Percentiles rank a stretch among this genome's conserved stretches.
phyloP scores from a whole-genome alignment of 2,888 invertebrate species.

The Mythimna impura region DNA sequence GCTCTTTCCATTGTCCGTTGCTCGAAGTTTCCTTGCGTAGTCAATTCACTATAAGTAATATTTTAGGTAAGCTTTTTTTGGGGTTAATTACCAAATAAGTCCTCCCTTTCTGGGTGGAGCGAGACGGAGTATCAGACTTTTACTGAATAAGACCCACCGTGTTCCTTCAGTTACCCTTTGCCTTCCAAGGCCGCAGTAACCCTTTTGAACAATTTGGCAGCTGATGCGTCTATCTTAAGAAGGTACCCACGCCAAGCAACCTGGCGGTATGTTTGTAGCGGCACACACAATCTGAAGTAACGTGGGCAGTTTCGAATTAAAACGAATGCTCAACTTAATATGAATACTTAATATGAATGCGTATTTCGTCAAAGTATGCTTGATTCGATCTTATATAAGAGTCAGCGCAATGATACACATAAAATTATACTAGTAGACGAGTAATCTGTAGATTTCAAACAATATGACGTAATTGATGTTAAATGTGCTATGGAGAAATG shows the following conservation, averaged over 20 bases:
- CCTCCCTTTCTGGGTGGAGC: no score
- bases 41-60: neutral
- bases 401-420: constrained; percentile 63
- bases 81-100: no score
- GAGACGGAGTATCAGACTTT: no score
- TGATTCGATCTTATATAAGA: constrained; percentile 52
- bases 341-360: constrained; percentile 41
- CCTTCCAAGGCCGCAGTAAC: no score
- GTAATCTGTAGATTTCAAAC: constrained; percentile 47
- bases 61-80: neutral
- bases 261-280: neutral
- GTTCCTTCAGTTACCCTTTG: no score
- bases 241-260: neutral
- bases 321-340: constrained; percentile 33
- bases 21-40: no score
- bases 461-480: constrained; percentile 50
- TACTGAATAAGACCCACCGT: no score
- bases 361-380: constrained; percentile 52
- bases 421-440: constrained; percentile 49
- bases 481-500: constrained; percentile 36
- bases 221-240: neutral
- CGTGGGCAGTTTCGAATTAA: constrained; percentile 33
- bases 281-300: neutral
- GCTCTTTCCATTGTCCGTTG: no score
- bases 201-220: no score